These are phyloP conservation scores for Drosophila sordidula DNA, from an alignment of 2,888 invertebrate species.

Conservation along the genomic window DNA sequence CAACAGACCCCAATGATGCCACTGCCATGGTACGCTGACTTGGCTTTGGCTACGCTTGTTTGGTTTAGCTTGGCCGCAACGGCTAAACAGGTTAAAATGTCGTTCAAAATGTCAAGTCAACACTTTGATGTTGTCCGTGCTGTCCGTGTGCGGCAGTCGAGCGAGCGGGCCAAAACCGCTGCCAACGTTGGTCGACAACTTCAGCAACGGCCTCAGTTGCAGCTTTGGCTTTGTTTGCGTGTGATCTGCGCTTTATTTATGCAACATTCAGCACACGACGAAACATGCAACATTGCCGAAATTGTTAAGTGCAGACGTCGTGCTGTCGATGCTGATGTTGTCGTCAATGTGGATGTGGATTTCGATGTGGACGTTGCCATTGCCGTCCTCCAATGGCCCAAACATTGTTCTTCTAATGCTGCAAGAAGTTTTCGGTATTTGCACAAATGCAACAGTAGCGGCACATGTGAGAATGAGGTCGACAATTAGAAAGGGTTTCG, in stretches of 20 bases:
- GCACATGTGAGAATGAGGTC: slow-evolving; percentile 49
- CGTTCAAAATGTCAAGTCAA: slow-evolving; percentile 83
- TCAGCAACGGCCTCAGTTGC: slow-evolving; percentile 16
- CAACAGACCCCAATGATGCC: slow-evolving; percentile 68
- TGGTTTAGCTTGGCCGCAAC: slow-evolving; percentile 70
- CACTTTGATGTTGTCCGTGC: slow-evolving; percentile 78
- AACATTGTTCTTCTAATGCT: slow-evolving; percentile 62
- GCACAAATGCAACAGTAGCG: slow-evolving; percentile 70
- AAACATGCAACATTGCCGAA: slow-evolving; percentile 78
- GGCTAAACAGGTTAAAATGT: slow-evolving; percentile 82
- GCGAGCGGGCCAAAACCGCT: slow-evolving; percentile 49
- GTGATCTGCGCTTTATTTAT: slow-evolving; percentile 79
- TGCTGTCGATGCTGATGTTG: slow-evolving; percentile 57
- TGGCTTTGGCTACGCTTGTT: slow-evolving; percentile 73
- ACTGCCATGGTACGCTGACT: slow-evolving; percentile 69
- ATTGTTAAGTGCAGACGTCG: slow-evolving; percentile 76
- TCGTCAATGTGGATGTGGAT: slow-evolving; percentile 27
- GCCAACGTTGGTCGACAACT: slow-evolving; percentile 46
- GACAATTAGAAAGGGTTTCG: slow-evolving; percentile 42
- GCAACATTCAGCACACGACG: slow-evolving; percentile 81
- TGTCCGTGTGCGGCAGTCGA: slow-evolving; percentile 49
- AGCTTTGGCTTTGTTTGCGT: slow-evolving; percentile 72
- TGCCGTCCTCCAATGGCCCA: slow-evolving; percentile 34
- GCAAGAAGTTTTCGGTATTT: slow-evolving; percentile 64
- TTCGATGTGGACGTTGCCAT: slow-evolving; percentile 41